A percentile compares a stretch with the other conserved stretches of the same genome.
Evolutionary conservation across 2,797 vertebrate species (phyloP).

Genomic region (Micropoecilia bifurca): DNA sequence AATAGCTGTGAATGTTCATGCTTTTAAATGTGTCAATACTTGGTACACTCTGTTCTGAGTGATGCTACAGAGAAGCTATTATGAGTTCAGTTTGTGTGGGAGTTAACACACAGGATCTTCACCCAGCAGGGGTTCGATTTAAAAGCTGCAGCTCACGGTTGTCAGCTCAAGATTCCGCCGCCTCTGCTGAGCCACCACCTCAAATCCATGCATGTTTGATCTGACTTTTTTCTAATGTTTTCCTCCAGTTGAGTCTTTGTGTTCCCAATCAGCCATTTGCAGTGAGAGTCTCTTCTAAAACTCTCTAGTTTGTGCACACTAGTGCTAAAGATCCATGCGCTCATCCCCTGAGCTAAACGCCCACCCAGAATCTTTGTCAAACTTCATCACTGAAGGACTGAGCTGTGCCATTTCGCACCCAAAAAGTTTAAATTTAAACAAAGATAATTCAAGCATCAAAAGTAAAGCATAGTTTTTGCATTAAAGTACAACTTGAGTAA

Average conservation of each 20-base stretch:
- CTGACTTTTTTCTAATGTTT: slow-evolving; percentile 17
- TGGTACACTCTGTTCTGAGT: slow-evolving; percentile 37
- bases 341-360: slow-evolving; percentile 56
- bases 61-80: slow-evolving; percentile 37
- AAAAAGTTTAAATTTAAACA: slow-evolving; percentile 69
- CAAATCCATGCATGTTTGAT: slow-evolving; percentile 28
- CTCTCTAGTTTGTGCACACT: slow-evolving; percentile 19
- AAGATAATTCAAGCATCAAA: slow-evolving; percentile 62
- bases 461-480: slow-evolving; percentile 54
- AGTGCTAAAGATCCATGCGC: slow-evolving; percentile 50
- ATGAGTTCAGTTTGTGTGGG: slow-evolving; percentile 50
- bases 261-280: slow-evolving; percentile 8
- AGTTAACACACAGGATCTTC: slow-evolving; percentile 33
- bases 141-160: slow-evolving; percentile 38
- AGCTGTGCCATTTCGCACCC: slow-evolving; percentile 63
- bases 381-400: slow-evolving; percentile 62
- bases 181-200: slow-evolving; percentile 12
- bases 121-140: slow-evolving; percentile 9
- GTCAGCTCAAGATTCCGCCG: slow-evolving; percentile 19
- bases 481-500: slow-evolving; percentile 62
- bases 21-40: slow-evolving; percentile 34
- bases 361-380: slow-evolving; percentile 65
- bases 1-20: slow-evolving; percentile 27
- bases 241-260: slow-evolving; percentile 17
- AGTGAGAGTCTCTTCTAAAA: slow-evolving; percentile 32